Evolutionary conservation across 2,888 invertebrate species (phyloP), one percentile per base, ranked within the genome.

Genomic region (Nemoura dubitans): DNA sequence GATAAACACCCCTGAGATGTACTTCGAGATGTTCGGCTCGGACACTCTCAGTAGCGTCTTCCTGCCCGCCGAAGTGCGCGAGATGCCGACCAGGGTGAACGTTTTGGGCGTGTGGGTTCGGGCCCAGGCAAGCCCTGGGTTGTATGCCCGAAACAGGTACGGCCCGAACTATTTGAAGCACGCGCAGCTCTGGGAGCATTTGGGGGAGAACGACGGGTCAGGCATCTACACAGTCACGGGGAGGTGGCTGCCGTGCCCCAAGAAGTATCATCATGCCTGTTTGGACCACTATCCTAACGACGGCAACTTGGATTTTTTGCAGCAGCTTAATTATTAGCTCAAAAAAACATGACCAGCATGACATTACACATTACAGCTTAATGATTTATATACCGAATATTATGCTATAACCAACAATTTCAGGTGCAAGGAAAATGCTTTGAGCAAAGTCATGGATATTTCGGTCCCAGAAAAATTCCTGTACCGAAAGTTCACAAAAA

Each of bases 141-240:
- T 89, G 5, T 89, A 90, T 87, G 89, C 89, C 0, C 86, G 91
- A 27, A 90, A 90, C 86, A 88, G 90, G 78, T 90, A 90, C 83
- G 91, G 91, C 0, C 88, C 88, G 42, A 90, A 90, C 83, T 89
- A 90, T 30, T 90, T 90, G 29, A 88, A 89, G 42, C 91, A 91
- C 88, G 90, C 90, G 2, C 89, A 89, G 43, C 89, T 89, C 87
- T 90, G 90, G 91, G 88, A 89, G 43, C 88, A 88, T 14, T 86
- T 88, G 21, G 88, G 88, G 2, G 86, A 88, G 26, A 87, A 87
- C 29, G 87, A 85, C 86, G 89, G 90, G 10, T 90, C 89, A 89
- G 89, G 89, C 7, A 87, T 88, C 29, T 90, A 90, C 86, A 86
- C 88, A 21, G 76, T 43, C 26, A 87, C 90, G 10, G 89, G 89